Evolutionary conservation across 1,140 invertebrate genomes (phyloP), one percentile per base, ranked within the genome.

Genomic region (Oncopodura yosiiana): DNA sequence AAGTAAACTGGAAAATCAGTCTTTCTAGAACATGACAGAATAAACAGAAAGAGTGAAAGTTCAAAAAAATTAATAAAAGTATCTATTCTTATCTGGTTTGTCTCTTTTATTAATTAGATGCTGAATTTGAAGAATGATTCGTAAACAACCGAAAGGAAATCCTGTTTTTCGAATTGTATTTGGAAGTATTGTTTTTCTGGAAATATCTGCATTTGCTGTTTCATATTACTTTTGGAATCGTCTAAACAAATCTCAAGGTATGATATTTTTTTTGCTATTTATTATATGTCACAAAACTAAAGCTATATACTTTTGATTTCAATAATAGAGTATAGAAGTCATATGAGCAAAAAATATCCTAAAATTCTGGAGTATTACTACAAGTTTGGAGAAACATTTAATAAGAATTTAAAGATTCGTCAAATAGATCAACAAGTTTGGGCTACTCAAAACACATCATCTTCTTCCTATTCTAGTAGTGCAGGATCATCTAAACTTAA

Each of bases 351-450:
- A 12, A 43, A 30, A 3, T 53, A 41, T 18, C 57, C 57, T n/a
- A 39, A 43, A 34, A 16, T 44, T 23, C 42, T 59, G 44, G 51
- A 53, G 11, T 29, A 24, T 3, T 59, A 59, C 46, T 59, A 59
- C 39, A 24, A 34, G 27, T 16, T 59, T 21, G 57, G 57, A 19
- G 57, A 59, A 29, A 12, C 5, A 11, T 2, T 49, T 2, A 46
- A 49, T 18, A 41, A 53, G 18, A 19, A 43, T 2, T 27, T 34
- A 23, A 5, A 5, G 3, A 59, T 53, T 38, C 32, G 57, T n/a
- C 14, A 43, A 42, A 19, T 26, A 5, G 57, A 59, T 37, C 11
- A 46, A 19, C 14, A 39, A 29, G 14, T 42, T 36, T 59, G 57
- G 57, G 49, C 21, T 14, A n/a, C 26, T 5, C 24, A 46, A 19